Percentiles rank a stretch among this genome's conserved stretches.
These are phyloP conservation scores for Megathymus violae DNA, from an alignment of 1,140 invertebrate species.

Conservation along the genomic window DNA sequence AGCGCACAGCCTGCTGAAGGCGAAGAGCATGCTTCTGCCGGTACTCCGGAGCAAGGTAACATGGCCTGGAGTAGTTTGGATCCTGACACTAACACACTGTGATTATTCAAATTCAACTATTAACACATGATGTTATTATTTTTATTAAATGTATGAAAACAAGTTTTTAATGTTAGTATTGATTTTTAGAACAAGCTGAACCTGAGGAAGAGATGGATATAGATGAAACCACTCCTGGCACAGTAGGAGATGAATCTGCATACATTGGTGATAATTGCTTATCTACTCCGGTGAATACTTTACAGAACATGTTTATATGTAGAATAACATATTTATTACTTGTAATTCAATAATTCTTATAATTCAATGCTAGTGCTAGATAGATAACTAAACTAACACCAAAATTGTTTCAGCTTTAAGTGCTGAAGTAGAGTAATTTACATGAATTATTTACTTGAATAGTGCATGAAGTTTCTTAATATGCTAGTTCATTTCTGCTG, in stretches of 20 bases:
- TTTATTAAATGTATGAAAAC: constrained; percentile 12
- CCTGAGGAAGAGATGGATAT: constrained; percentile 79
- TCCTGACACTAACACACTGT: not conserved
- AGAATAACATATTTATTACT: not conserved
- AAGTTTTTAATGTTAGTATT: too few species aligned
- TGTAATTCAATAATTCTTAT: too few species aligned
- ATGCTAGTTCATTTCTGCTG: too few species aligned
- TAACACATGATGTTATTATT: not conserved
- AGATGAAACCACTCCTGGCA: constrained; percentile 70
- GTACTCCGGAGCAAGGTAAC: constrained; percentile 69
- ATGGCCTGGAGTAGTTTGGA: constrained; percentile 7
- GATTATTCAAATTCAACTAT: not conserved
- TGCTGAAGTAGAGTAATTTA: too few species aligned
- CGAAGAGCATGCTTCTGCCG: constrained; percentile 59
- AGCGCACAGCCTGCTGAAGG: constrained; percentile 48
- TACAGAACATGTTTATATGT: not conserved
- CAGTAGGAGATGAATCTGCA: constrained; percentile 70
- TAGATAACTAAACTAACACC: too few species aligned
- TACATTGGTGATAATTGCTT: constrained; percentile 82
- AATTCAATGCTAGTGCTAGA: too few species aligned
- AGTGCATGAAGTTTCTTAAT: too few species aligned
- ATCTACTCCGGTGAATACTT: constrained; percentile 75
- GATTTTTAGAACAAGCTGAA: constrained; percentile 54
- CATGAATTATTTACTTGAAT: too few species aligned
- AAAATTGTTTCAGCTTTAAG: too few species aligned